Evolutionary conservation across 1,140 invertebrate species (phyloP), one percentile per base, ranked within the genome.

Genomic region (Zaprionus ghesquierei): DNA sequence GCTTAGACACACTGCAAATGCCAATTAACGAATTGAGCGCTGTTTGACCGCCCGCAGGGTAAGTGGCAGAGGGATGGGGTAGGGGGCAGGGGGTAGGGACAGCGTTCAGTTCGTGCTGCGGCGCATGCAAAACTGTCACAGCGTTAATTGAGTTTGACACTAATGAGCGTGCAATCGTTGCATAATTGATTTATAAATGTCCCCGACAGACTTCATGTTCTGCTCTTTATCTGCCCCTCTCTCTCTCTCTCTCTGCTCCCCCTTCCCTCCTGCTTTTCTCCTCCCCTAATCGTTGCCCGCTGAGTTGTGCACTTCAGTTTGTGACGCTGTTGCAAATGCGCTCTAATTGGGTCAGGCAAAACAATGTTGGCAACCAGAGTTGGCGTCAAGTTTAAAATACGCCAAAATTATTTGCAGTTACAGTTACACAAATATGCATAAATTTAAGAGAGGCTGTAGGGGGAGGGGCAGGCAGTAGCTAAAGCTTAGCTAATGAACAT

Each of bases 101-200:
- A 27, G 8, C n/a, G 0, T 8, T 5, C 23, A 8, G 20, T 20
- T 22, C 49, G 31, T 61, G 31, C 69, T 68, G 69, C 63, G 55
- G 49, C 54, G 46, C 49, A 41, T 29, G 64, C 75, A 66, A 75
- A 85, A 69, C 82, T 86, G 82, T 87, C 82, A 82, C 62, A 74
- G 79, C 82, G 82, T 87, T 87, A 87, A 87, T 87, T 89, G 82
- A 82, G 84, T 87, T 87, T 87, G 82, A 87, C 82, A 87, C 82
- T 87, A 87, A 87, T 87, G 84, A 89, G 82, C 82, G 65, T 79
- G 82, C 82, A 87, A 87, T 87, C 84, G 84, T 81, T 89, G 84
- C 79, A 89, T 87, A 87, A 89, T 87, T 87, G 82, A 87, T 87
- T 87, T 89, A 87, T 82, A 87, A 89, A 87, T 77, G 82, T 59